Percentiles rank a stretch among this genome's conserved stretches.
phyloP scores from a whole-genome alignment of 2,113 vertebrate genomes.

The Hiodon tergisus region DNA sequence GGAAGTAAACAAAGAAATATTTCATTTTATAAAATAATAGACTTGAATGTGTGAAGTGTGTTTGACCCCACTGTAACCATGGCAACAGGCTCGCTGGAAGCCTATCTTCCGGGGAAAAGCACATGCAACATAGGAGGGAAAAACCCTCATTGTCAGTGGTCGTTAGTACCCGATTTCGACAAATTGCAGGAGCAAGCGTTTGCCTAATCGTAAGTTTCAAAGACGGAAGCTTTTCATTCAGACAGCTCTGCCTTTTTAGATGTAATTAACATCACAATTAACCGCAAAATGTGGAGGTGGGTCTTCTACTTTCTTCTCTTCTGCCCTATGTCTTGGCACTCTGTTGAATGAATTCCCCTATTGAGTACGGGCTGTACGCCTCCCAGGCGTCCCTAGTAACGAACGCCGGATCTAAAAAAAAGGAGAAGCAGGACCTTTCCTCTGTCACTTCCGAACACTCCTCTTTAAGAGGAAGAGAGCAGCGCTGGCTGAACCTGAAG shows the following conservation, averaged over 20 bases:
- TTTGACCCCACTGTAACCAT: background rate
- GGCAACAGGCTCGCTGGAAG: background rate
- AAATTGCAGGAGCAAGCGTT: slow-evolving; percentile 34
- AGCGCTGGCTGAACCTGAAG: slow-evolving; percentile 24
- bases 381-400: too few species aligned
- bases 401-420: background rate
- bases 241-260: slow-evolving; percentile 45
- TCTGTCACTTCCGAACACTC: slow-evolving; percentile 35
- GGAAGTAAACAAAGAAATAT: slow-evolving; percentile 6
- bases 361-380: too few species aligned
- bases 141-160: background rate
- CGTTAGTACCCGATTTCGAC: slow-evolving; percentile 29
- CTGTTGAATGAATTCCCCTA: background rate
- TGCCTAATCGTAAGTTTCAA: slow-evolving; percentile 49
- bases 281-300: slow-evolving; percentile 20
- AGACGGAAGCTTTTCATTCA: slow-evolving; percentile 30
- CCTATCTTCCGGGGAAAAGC: background rate
- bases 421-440: slow-evolving; percentile 29
- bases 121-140: background rate
- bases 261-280: slow-evolving; percentile 43
- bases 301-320: background rate
- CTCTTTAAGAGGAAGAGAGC: slow-evolving; percentile 23
- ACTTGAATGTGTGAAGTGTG: slow-evolving; percentile 4
- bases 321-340: background rate
- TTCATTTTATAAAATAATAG: slow-evolving; percentile 7